These are phyloP conservation scores for Esperia sulphurella DNA, from an alignment of 2,888 invertebrate genomes.

Conservation along the genomic window DNA sequence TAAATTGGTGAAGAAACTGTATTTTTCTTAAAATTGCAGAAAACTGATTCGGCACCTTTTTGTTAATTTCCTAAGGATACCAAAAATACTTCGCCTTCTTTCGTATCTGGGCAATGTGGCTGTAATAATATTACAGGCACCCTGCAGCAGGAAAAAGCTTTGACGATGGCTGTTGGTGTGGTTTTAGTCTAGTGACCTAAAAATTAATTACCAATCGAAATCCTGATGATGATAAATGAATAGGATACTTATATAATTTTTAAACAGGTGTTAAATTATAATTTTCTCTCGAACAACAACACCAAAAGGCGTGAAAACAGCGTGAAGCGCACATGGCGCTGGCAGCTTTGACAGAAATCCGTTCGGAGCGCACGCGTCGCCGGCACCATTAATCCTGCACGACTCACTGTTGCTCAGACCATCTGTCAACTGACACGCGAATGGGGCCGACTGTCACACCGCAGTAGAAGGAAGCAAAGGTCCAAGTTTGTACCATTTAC, in stretches of 20 bases:
- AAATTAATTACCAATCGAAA: too few species aligned
- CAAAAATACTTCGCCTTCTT: too few species aligned
- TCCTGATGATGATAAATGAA: too few species aligned
- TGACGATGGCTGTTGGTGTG: too few species aligned
- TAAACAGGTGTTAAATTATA: background rate
- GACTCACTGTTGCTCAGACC: slow-evolving; percentile 13
- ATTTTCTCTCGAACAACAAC: background rate
- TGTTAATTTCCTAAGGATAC: too few species aligned
- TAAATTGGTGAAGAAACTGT: too few species aligned
- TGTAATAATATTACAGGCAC: too few species aligned
- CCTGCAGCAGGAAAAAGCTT: too few species aligned
- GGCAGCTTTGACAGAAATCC: slow-evolving; percentile 52
- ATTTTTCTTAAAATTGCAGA: too few species aligned
- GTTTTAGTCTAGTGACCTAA: too few species aligned
- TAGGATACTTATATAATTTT: background rate
- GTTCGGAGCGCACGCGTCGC: slow-evolving; percentile 26
- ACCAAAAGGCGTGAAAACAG: slow-evolving; percentile 21
- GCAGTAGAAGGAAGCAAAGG: background rate
- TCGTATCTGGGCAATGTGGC: too few species aligned
- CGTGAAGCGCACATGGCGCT: slow-evolving; percentile 28
- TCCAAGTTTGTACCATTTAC: background rate
- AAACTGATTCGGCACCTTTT: too few species aligned
- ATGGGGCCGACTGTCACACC: slow-evolving; percentile 28
- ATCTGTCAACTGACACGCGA: slow-evolving; percentile 49
- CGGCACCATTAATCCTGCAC: slow-evolving; percentile 26